Percentiles rank a stretch among this genome's conserved stretches.
These are phyloP conservation scores for Egretta garzetta DNA, from an alignment of 2,113 vertebrate species.

Conservation along the genomic window DNA sequence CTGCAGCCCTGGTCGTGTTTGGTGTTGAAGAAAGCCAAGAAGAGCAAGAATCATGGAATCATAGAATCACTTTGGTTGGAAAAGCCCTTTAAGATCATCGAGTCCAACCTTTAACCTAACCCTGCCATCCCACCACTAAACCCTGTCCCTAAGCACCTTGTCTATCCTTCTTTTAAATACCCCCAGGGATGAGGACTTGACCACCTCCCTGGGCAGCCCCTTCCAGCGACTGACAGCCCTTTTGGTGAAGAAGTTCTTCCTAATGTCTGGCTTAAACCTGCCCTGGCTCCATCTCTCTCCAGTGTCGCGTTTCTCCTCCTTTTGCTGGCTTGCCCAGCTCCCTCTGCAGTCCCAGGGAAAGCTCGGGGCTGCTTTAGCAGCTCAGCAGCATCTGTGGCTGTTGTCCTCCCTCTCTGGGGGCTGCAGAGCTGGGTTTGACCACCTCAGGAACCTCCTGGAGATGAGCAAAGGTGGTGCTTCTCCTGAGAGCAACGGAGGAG, in stretches of 20 bases:
- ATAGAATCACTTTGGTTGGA: no score
- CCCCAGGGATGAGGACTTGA: no score
- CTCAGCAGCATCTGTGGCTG: background rate
- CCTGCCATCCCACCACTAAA: no score
- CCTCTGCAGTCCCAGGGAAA: background rate
- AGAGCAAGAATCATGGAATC: background rate
- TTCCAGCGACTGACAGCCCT: no score
- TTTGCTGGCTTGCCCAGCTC: background rate
- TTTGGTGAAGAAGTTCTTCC: no score
- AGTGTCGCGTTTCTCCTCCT: fast-evolving
- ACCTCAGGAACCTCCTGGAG: background rate
- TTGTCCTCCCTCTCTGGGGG: background rate
- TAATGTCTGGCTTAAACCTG: no score
- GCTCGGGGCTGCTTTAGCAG: background rate
- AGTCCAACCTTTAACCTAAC: no score
- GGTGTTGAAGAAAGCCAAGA: background rate
- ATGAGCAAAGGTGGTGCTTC: background rate
- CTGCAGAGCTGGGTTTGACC: background rate
- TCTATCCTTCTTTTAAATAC: no score
- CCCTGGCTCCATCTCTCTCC: background rate
- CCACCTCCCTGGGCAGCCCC: no score
- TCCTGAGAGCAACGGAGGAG: background rate
- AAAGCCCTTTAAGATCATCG: no score
- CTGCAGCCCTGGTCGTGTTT: fast-evolving
- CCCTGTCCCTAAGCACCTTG: no score